Evolutionary conservation across 2,797 vertebrate species (phyloP), one percentile per base, ranked within the genome.

Genomic region (Pelochelys cantorii): DNA sequence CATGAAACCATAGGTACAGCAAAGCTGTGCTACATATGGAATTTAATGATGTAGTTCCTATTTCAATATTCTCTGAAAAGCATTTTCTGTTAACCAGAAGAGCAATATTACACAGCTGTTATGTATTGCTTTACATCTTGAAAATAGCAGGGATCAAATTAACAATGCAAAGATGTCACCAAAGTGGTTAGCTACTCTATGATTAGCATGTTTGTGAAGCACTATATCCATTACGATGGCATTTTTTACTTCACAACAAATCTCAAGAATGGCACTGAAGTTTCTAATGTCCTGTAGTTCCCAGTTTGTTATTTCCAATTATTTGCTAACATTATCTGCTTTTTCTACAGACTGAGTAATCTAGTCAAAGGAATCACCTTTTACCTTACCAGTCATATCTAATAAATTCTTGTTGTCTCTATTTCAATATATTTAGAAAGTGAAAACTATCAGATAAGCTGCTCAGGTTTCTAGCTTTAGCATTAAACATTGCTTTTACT

Each of bases 351-450:
- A 89, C 37, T 71, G 11, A 93, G 34, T 20, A 84, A 27, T 78
- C 79, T 86, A 86, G 56, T 22, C 29, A 84, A n/a, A 37, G 80
- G 9, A 55, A 79, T 79, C 4, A 53, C 42, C 18, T 81, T 88
- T 90, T 88, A 54, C 27, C 56, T 89, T 92, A 77, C 57, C 7
- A 11, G 10, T 80, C 53, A 80, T 5, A 85, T 74, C 68, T 27
- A 48, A 48, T 23, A 92, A 85, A 89, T 92, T 56, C 55, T 85
- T 59, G 48, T 27, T 93, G 85, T 48, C 48, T 77, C 83, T 90
- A 83, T 37, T 87, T 94, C 29, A 88, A 80, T 54, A 84, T 23
- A 68, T 85, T 48, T 56, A 90, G 57, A 93, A 95, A 82, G 83
- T 3, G 3, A 18, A 62, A 86, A 84, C 80, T 81, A 29, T 71